phyloP scores from a whole-genome alignment of 1,140 invertebrate genomes.

The Teleopsis dalmanni region DNA sequence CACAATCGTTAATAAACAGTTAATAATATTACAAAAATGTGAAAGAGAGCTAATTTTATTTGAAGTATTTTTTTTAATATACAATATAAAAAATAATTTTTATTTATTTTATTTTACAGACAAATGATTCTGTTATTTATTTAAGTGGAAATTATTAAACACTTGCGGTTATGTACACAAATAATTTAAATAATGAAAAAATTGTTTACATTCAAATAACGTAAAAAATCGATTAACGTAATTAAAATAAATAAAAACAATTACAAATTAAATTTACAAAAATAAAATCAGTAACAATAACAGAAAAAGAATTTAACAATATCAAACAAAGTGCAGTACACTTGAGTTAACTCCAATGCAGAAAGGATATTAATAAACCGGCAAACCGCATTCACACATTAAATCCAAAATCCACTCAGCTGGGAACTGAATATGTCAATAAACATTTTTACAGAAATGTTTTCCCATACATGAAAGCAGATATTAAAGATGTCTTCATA shows the following conservation, averaged over 20 bases:
- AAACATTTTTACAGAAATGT: neutral
- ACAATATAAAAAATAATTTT: too few relatives aligned
- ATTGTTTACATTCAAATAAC: neutral
- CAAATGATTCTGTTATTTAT: constrained; percentile 4
- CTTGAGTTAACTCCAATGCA: constrained; percentile 42
- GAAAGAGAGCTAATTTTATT: too few relatives aligned
- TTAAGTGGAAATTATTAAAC: constrained; percentile 9
- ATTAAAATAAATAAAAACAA: constrained; percentile 14
- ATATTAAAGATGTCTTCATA: too few relatives aligned
- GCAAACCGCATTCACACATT: constrained; percentile 21
- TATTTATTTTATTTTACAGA: constrained; percentile 1
- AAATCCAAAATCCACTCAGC: neutral
- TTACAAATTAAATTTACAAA: constrained; percentile 7
- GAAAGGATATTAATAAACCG: constrained; percentile 44
- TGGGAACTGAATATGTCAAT: neutral
- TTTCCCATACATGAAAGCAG: too few relatives aligned
- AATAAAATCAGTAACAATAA: constrained; percentile 1
- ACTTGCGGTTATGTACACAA: constrained; percentile 6
- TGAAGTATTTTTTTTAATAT: too few relatives aligned
- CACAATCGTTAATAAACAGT: too few relatives aligned
- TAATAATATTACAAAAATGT: too few relatives aligned
- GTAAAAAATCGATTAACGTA: constrained; percentile 9
- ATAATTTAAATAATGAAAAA: neutral
- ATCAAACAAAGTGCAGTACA: constrained; percentile 21
- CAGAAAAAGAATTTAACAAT: constrained; percentile 6